phyloP scores from a whole-genome alignment of 2,113 vertebrate genomes.

The Anolis sagrei region DNA sequence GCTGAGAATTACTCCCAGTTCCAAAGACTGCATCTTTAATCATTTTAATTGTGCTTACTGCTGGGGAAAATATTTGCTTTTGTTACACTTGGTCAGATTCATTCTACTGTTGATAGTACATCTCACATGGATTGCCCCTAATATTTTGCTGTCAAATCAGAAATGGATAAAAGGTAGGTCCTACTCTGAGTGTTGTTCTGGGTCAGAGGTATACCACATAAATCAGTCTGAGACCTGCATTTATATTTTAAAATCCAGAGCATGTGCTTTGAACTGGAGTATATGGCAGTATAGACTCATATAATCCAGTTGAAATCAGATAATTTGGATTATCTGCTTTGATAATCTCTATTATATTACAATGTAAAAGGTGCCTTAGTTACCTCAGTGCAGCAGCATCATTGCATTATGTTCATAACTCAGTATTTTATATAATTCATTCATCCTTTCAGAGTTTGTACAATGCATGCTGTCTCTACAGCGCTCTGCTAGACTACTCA shows the following conservation, averaged over 20 bases:
- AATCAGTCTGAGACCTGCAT: neutral
- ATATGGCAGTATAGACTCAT: too few species aligned
- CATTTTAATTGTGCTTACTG: slow-evolving; percentile 41
- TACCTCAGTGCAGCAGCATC: neutral
- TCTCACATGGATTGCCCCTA: neutral
- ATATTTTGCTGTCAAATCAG: neutral
- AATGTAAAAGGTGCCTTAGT: neutral
- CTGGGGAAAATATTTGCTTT: slow-evolving; percentile 40
- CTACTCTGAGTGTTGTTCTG: slow-evolving; percentile 13
- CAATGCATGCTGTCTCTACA: neutral
- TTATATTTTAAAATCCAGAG: neutral
- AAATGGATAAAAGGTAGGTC: slow-evolving; percentile 25
- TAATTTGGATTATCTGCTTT: too few species aligned
- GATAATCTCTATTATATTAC: too few species aligned
- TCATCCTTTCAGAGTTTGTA: neutral
- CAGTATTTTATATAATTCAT: neutral
- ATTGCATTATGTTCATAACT: neutral
- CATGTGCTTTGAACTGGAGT: too few species aligned
- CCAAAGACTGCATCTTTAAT: neutral
- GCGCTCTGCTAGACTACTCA: too few species aligned
- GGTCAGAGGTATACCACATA: neutral
- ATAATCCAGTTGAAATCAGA: too few species aligned
- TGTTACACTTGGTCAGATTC: slow-evolving; percentile 23
- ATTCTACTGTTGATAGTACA: neutral
- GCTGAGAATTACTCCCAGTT: neutral